Conservation (phyloP, 2,113 vertebrate species). For the Leptobrachium ailaonicum region DNA sequence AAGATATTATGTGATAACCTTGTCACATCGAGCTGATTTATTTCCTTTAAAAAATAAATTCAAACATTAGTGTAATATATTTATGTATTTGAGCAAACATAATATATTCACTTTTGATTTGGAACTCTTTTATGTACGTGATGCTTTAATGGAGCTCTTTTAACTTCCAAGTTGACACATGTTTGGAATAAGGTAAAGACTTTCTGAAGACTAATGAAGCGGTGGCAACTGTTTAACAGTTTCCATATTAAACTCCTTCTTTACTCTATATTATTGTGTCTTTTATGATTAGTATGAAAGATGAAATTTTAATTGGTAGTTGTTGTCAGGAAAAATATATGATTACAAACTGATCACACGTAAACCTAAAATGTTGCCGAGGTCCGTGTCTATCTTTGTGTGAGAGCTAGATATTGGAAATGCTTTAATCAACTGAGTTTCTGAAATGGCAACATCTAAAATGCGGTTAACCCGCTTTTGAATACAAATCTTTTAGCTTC, state of each 20-base stretch:
- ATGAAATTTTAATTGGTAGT: constrained; percentile 60
- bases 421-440: constrained; percentile 44
- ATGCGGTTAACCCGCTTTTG: constrained; percentile 31
- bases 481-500: constrained; percentile 21
- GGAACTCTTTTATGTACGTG: constrained; percentile 56
- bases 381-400: constrained; percentile 41
- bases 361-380: constrained; percentile 25
- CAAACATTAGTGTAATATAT: constrained; percentile 43
- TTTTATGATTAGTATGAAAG: constrained; percentile 55
- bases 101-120: constrained; percentile 58
- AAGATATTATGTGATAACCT: constrained; percentile 7
- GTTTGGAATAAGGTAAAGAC: constrained; percentile 62
- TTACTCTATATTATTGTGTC: constrained; percentile 57
- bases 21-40: constrained; percentile 4
- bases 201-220: constrained; percentile 64
- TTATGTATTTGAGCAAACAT: constrained; percentile 43
- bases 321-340: constrained; percentile 44
- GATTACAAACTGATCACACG: constrained; percentile 48
- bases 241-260: constrained; percentile 57
- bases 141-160: constrained; percentile 60
- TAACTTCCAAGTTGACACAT: constrained; percentile 60
- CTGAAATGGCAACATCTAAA: constrained; percentile 33
- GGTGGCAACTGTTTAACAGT: constrained; percentile 57
- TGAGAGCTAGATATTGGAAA: constrained; percentile 23
- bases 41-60: neutral